Base-by-base conservation (phyloP, 2,888 invertebrate species). In the Herminia tarsipennalis region DNA sequence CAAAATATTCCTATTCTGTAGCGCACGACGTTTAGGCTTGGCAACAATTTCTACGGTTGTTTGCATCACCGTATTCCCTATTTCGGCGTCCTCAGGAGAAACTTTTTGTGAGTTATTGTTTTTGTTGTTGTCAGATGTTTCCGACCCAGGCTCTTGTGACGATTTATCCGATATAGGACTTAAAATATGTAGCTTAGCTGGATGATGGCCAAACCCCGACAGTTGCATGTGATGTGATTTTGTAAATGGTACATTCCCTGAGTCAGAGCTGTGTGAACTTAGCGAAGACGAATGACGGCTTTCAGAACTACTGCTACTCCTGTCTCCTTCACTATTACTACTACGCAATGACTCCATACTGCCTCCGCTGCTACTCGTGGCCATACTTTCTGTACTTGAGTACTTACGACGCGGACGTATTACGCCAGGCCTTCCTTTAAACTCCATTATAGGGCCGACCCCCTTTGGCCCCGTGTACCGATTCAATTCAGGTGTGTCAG, bases 81-180 rank as follows among this genome's bases (percentile, higher is more conserved):
- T 76, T 73, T 92, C 84, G 32, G 73, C 79, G 53, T 94, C 95
- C 71, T 95, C 95, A 0, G 96, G 96, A 12, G 96, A 95, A 35
- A 94, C 94, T 74, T 95, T 95, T 75, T 95, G 95, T 0, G 95
- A 95, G 71, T 95, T 95, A 73, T 95, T 95, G 76, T 95, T 95
- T 62, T 94, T 94, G 68, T 95, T 96, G 74, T 96, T 95, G 71
- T 96, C 96, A 6, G 95, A 96, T 12, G 95, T 95, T 81, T 97
- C 96, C 4, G 96, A 96, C 12, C 94, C 95, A 9, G 96, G 96
- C 74, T 97, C 97, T 82, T 96, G 96, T 1, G 96, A 96, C 13
- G 97, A 97, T 84, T 97, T 97, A 83, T 97, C 97, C 45, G 97
- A 97, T 72, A 97, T 97, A 12, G 97, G 97, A 70, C 97, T 97